Percentiles rank a stretch among this genome's conserved stretches.
Conservation (phyloP, 30 jellyfish, hydroid and myxozoan genomes). For the Haliclystus octoradiatus region DNA sequence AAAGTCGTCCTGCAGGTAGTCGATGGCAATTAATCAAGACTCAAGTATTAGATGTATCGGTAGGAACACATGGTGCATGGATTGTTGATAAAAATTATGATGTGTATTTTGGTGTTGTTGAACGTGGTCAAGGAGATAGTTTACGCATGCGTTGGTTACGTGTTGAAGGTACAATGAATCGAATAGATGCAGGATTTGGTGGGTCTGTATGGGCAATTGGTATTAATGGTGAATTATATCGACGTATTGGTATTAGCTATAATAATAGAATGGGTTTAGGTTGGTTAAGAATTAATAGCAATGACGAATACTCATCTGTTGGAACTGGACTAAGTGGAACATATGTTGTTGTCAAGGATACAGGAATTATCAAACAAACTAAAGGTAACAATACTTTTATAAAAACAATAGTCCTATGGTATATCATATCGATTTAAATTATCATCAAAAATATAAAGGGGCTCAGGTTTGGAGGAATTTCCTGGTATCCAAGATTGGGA, state of each 20-base stretch:
- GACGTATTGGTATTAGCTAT: constrained; percentile 44
- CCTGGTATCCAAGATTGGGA: too few species aligned
- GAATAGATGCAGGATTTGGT: constrained; percentile 76
- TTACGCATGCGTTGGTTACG: constrained; percentile 26
- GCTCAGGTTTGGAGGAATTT: too few species aligned
- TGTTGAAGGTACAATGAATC: constrained; percentile 34
- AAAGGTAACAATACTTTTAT: constrained; percentile 34
- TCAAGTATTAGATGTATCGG: constrained; percentile 42
- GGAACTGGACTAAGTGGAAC: constrained; percentile 72
- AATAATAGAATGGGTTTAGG: constrained; percentile 49
- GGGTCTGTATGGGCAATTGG: constrained; percentile 81
- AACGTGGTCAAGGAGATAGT: constrained; percentile 16
- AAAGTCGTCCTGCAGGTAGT: constrained; percentile 15
- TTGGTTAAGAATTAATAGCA: constrained; percentile 47
- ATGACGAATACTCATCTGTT: constrained; percentile 26
- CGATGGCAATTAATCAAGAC: constrained; percentile 33
- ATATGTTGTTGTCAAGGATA: constrained; percentile 23
- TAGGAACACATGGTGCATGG: constrained; percentile 83
- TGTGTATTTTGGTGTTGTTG: constrained; percentile 42
- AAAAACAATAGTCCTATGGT: too few species aligned
- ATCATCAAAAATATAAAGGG: too few species aligned
- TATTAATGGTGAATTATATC: constrained; percentile 38
- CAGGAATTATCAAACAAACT: constrained; percentile 7
- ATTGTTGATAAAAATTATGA: constrained; percentile 20
- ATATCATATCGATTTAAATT: too few species aligned